Evolutionary conservation across 2,113 vertebrate genomes (phyloP), one percentile per base, ranked within the genome.

Genomic region (Pipa parva): DNA sequence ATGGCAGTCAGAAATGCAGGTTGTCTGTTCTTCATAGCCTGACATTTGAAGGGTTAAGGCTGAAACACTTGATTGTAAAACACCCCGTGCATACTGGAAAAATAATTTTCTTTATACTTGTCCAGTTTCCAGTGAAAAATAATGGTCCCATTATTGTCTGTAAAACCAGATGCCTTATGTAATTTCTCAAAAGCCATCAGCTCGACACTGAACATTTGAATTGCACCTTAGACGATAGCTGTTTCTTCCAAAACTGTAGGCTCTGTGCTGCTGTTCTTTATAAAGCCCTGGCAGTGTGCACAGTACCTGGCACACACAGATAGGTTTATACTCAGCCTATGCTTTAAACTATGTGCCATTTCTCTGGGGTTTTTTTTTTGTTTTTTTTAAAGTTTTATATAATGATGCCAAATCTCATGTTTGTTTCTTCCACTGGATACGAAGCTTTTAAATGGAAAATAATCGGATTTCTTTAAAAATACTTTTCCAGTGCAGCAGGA

Each of bases 141-240:
- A 78, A 81, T 80, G 73, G 81, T 80, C 83, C 79, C 67, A 78
- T 78, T 83, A 79, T 83, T 85, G 78, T 73, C 51, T 75, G 27
- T 73, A 72, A 76, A 78, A 78, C 76, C 70, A 76, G 74, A 72
- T 78, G 78, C 79, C 74, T 78, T 71, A 63, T 70, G 45, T 72
- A 48, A 48, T 48, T 48, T 48, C 45, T 22, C 45, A 48, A 48
- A 33, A 48, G n/a, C 45, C 45, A 22, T 48, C 45, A 48, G 1
- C 18, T 48, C 45, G 2, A 20, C 7, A 48, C 7, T 48, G 20
- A 48, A 48, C 45, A 48, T 22, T 48, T 48, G 20, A 48, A 48
- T 48, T 21, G 45, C 45, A 48, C 20, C 18, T 48, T 48, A 11
- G 18, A 21, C 45, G 6, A 48, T 21, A 48, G 5, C 45, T 21